phyloP scores from a whole-genome alignment of 2,888 invertebrate genomes.

The Chrysomela aeneicollis region DNA sequence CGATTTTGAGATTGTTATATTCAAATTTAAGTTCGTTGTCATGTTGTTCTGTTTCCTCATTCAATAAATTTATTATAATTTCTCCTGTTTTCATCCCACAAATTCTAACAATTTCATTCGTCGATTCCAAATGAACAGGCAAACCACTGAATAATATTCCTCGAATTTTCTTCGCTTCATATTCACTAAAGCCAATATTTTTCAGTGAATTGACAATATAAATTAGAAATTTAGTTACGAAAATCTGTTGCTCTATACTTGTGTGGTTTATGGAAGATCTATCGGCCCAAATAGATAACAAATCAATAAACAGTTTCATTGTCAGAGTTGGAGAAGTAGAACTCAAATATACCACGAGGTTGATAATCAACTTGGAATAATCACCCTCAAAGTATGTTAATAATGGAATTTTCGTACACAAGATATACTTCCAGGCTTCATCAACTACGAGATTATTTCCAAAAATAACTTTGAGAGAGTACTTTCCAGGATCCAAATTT shows the following conservation, averaged over 20 bases:
- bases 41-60: conserved; percentile 55
- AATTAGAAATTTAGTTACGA: conserved; percentile 73
- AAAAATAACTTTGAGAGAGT: conserved; percentile 62
- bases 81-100: conserved; percentile 81
- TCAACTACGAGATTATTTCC: conserved; percentile 63
- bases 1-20: conserved; percentile 66
- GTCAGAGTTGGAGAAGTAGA: conserved; percentile 54
- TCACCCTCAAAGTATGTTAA: conserved; percentile 64
- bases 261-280: conserved; percentile 69
- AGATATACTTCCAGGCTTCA: conserved; percentile 72
- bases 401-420: conserved; percentile 70
- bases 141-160: conserved; percentile 71
- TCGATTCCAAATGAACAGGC: conserved; percentile 73
- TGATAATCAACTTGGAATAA: conserved; percentile 62
- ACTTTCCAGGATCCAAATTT: conserved; percentile 62
- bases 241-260: conserved; percentile 74
- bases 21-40: conserved; percentile 71
- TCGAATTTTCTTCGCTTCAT: conserved; percentile 59
- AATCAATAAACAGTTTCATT: conserved; percentile 63
- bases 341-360: conserved; percentile 70
- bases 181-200: conserved; percentile 50
- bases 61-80: conserved; percentile 66
- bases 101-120: conserved; percentile 67
- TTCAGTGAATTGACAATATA: conserved; percentile 65
- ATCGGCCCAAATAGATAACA: conserved; percentile 75